Base-by-base conservation (phyloP, 2,797 vertebrate genomes). In the Neosalanx taihuensis region DNA sequence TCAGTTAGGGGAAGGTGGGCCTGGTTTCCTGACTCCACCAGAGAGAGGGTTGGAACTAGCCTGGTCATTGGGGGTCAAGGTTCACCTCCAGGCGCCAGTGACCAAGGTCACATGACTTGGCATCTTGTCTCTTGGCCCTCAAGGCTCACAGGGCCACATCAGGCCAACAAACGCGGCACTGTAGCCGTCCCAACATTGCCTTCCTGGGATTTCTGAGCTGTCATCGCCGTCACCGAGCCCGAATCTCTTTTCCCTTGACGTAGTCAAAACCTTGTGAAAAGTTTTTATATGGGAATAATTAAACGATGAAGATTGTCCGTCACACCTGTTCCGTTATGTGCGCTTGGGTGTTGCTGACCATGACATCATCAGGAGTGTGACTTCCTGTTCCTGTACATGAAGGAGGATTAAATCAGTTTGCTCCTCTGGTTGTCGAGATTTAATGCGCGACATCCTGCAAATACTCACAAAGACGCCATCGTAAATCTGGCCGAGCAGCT, bases 81-180 rank as follows among this genome's bases (percentile, higher is more conserved):
- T 84, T 89, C 83, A 81, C 53, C 49, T 78, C 66, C 70, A 73
- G 72, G 80, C 37, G 76, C 70, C 53, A 72, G 74, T 72, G 68
- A 72, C 66, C 81, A 23, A 65, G 80, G 72, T 78, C 80, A 86
- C 68, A 73, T 74, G 81, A 77, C 73, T 26, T 74, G 37, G 62
- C 35, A 53, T 66, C 30, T 79, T 49, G 74, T 74, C 72, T 81
- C 75, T 67, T 67, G 69, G 69, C 63, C 77, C 79, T 76, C 66
- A 10, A 75, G 75, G 77, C 81, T 80, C 72, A 72, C 73, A 41
- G 75, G 62, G 64, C 61, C 49, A 72, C 53, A 75, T 74, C 86
- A 90, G 86, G 88, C 88, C 81, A 84, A 83, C 82, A 89, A 88
- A 89, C 76, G 87, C 51, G 7, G 74, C 68, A 72, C 49, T 78